phyloP scores from a whole-genome alignment of 2,113 vertebrate species.

The Stigmatopora argus region DNA sequence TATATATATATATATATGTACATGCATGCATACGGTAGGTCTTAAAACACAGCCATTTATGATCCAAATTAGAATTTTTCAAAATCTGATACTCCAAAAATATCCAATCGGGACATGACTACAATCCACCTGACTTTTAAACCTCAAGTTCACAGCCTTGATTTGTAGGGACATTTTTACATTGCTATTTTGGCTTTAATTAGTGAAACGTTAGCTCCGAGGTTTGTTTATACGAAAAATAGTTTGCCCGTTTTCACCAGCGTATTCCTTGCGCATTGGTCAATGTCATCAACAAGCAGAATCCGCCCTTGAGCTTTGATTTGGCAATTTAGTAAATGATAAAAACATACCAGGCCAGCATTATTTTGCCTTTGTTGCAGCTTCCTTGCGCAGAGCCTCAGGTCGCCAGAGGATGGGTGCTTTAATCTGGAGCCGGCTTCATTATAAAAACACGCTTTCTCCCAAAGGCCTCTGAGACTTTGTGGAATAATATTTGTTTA shows the following conservation, averaged over 20 bases:
- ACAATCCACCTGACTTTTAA: background rate
- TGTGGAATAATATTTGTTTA: constrained; percentile 64
- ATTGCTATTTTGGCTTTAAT: background rate
- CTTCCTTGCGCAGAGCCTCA: constrained; percentile 36
- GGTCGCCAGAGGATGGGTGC: constrained; percentile 40
- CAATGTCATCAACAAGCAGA: constrained; percentile 16
- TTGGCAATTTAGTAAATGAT: constrained; percentile 14
- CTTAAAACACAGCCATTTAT: too few relatives aligned
- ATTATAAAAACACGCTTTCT: constrained; percentile 60
- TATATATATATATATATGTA: too few relatives aligned
- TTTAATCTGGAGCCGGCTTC: constrained; percentile 51
- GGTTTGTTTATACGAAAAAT: constrained; percentile 4
- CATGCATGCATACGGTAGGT: too few relatives aligned
- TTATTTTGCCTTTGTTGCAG: constrained; percentile 37
- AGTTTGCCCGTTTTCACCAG: constrained; percentile 1
- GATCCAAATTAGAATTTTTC: too few relatives aligned
- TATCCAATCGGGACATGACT: background rate
- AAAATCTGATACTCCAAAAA: too few relatives aligned
- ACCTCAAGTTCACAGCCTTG: too few relatives aligned
- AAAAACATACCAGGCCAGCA: constrained; percentile 3
- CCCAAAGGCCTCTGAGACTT: constrained; percentile 54
- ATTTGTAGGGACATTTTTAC: background rate
- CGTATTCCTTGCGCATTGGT: constrained; percentile 18
- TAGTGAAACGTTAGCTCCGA: background rate
- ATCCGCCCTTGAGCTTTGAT: constrained; percentile 32